Percentiles rank a stretch among this genome's conserved stretches.
phyloP scores from a whole-genome alignment of 2,797 vertebrate genomes.

The Amazona finschi region DNA sequence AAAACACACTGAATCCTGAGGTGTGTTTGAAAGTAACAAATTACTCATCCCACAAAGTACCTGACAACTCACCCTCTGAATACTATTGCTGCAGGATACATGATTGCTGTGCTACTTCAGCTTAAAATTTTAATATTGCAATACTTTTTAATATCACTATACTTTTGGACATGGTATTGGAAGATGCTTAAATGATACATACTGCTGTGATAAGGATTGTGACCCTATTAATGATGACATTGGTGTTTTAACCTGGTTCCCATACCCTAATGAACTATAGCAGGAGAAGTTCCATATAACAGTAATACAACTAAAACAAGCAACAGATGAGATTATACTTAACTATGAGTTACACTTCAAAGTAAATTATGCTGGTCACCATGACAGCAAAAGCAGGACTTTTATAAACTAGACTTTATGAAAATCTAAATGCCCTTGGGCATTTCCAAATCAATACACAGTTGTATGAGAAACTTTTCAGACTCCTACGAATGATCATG shows the following conservation, averaged over 20 bases:
- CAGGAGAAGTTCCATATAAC: neutral
- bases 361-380: neutral
- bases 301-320: neutral
- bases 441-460: neutral
- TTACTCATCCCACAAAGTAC: neutral
- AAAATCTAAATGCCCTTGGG: neutral
- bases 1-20: neutral
- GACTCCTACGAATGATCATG: neutral
- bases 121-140: neutral
- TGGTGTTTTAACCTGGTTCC: neutral
- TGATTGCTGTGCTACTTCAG: neutral
- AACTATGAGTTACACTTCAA: neutral
- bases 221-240: neutral
- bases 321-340: neutral
- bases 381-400: neutral
- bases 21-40: neutral
- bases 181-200: neutral
- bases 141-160: neutral
- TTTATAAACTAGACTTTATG: neutral
- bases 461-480: neutral
- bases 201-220: neutral
- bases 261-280: neutral
- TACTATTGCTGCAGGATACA: neutral
- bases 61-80: neutral
- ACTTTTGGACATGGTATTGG: neutral